A percentile compares a stretch with the other conserved stretches of the same genome.
Conservation (phyloP, 2,797 vertebrate genomes). For the Melanotaenia parkinsoni region DNA sequence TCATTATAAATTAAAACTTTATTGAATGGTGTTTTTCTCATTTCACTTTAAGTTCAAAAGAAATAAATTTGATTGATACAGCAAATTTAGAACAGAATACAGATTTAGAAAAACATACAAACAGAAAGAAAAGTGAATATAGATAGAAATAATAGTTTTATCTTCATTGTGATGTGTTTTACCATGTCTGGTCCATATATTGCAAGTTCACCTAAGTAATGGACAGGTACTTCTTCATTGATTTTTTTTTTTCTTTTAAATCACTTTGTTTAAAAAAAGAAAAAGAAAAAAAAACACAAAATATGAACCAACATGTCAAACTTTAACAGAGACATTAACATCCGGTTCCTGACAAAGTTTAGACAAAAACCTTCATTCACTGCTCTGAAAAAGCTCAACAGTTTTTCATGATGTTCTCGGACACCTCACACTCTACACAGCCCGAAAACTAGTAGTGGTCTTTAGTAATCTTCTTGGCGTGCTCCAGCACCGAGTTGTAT, state of each 20-base stretch:
- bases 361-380: constrained; percentile 78
- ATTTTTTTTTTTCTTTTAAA: background rate
- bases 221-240: background rate
- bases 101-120: background rate
- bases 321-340: constrained; percentile 72
- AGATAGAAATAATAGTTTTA: background rate
- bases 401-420: constrained; percentile 30
- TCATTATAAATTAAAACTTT: background rate
- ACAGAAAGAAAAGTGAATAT: background rate
- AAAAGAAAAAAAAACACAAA: constrained; percentile 12
- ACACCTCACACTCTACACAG: background rate
- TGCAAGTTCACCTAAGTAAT: background rate
- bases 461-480: constrained; percentile 69
- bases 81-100: background rate
- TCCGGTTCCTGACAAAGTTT: constrained; percentile 75
- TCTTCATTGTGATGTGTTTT: background rate
- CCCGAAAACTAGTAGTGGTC: constrained; percentile 52
- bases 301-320: constrained; percentile 53
- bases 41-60: background rate
- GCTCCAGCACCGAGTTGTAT: constrained; percentile 65
- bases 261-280: background rate
- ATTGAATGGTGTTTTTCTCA: background rate
- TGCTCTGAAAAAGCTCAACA: constrained; percentile 65
- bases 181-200: background rate
- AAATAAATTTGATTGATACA: background rate